phyloP scores from a whole-genome alignment of 2,113 vertebrate species.

The Esox niger region DNA sequence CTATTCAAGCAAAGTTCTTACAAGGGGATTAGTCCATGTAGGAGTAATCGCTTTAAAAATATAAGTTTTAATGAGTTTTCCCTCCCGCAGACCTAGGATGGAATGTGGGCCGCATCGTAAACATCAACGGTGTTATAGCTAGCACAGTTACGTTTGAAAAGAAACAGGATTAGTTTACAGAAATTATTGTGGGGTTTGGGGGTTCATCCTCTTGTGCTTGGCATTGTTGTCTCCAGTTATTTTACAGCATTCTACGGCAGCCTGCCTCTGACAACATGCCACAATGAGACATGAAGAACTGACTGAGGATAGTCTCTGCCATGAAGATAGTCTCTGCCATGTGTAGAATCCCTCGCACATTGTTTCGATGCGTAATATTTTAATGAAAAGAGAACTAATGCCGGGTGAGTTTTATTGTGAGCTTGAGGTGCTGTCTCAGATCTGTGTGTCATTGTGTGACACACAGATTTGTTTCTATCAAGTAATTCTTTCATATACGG shows the following conservation, averaged over 20 bases:
- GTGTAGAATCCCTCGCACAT: too few relatives aligned
- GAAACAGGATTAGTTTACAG: background rate
- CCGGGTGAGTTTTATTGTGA: background rate
- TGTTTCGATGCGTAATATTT: too few relatives aligned
- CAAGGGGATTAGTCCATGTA: slow-evolving; percentile 67
- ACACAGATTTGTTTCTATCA: background rate
- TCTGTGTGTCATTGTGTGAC: background rate
- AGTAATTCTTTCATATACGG: too few relatives aligned
- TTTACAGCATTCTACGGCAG: background rate
- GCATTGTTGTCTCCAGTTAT: background rate
- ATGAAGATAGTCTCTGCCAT: background rate
- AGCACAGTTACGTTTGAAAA: slow-evolving; percentile 23
- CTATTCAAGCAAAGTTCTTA: slow-evolving; percentile 61
- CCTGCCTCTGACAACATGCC: background rate
- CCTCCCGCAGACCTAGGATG: slow-evolving; percentile 43
- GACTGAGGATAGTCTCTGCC: too few relatives aligned
- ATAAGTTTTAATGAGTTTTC: slow-evolving; percentile 73
- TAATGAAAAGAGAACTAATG: too few relatives aligned
- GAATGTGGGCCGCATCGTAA: slow-evolving; percentile 27
- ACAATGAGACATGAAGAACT: background rate
- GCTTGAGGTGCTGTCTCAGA: background rate
- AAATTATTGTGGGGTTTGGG: too few relatives aligned
- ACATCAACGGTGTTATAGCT: slow-evolving; percentile 36
- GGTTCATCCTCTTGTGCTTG: background rate
- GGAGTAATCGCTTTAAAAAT: slow-evolving; percentile 72